A percentile compares a stretch with the other conserved stretches of the same genome.
These are phyloP conservation scores for Monarcha castaneiventris DNA, from an alignment of 2,113 vertebrate genomes.

Conservation along the genomic window DNA sequence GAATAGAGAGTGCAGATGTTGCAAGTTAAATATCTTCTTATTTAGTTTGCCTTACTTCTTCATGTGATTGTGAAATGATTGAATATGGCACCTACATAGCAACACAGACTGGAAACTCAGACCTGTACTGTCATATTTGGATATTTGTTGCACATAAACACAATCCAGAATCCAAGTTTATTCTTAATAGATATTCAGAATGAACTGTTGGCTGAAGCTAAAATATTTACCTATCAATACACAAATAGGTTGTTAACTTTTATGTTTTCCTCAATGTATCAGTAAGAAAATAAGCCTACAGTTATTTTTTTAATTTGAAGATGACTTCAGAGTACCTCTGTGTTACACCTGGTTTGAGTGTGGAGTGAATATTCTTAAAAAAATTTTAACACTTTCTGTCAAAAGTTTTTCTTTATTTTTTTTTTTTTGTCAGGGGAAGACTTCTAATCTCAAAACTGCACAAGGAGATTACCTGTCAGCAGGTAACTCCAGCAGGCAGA, in stretches of 20 bases:
- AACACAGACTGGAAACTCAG: background rate
- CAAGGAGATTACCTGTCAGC: background rate
- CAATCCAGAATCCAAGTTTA: background rate
- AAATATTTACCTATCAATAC: background rate
- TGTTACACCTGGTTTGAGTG: background rate
- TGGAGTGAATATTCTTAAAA: background rate
- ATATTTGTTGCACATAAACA: background rate
- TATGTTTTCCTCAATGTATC: background rate
- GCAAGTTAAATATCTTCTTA: background rate
- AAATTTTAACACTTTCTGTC: background rate
- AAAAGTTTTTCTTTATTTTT: background rate
- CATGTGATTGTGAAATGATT: background rate
- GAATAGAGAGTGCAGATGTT: background rate
- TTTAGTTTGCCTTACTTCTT: background rate
- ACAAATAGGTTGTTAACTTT: fast-evolving
- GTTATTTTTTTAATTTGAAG: background rate
- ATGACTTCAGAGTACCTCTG: background rate
- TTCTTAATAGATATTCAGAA: background rate
- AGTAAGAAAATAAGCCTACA: background rate
- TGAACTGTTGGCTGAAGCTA: background rate
- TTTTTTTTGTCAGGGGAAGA: background rate
- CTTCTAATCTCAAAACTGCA: background rate
- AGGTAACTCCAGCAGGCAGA: background rate
- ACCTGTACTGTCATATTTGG: background rate
- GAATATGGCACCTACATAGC: fast-evolving